Base-by-base conservation (phyloP, 2,888 invertebrate genomes). In the Pheosia tremula region DNA sequence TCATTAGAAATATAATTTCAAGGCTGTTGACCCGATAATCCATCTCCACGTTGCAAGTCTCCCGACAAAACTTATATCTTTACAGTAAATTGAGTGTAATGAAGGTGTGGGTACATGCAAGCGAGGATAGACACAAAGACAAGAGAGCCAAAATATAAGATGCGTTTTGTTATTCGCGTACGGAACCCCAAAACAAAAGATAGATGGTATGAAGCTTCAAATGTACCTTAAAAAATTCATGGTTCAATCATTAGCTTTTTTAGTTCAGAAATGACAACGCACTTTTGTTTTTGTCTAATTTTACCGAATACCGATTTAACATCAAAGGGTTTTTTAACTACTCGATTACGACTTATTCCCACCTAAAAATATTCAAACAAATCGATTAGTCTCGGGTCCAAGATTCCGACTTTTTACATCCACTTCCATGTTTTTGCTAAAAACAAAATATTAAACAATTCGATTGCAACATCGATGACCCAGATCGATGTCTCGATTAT, bases 401-500 rank as follows among this genome's bases (percentile, higher is more conserved):
- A 11, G 47, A 47, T 47, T 6, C 47, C 47, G 11, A n/a, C 57
- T 73, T 75, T 73, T 69, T 71, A 62, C 52, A 66, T 60, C 38
- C 39, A 58, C 65, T 56, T 57, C 58, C 59, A 67, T 24, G 70
- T 69, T 66, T 68, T 69, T 68, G 63, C 52, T 62, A 60, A 6
- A 71, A 71, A 67, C 71, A 71, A 69, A 74, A 71, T 66, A 71
- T 68, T 67, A 67, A 67, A 72, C 71, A 75, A 80, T 78, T 79
- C 82, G 84, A 87, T 88, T 87, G 85, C 87, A 81, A 85, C 87
- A 88, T 83, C 85, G 77, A 76, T 81, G 87, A 86, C 86, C 87
- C 77, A 84, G 81, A 85, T 87, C 80, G 84, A 85, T 80, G 79
- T 78, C 80, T 81, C 81, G 80, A 78, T 75, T 72, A 80, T 76